Evolutionary conservation across 2,113 vertebrate species (phyloP), one percentile per base, ranked within the genome.

Genomic region (Xiphophorus hellerii): DNA sequence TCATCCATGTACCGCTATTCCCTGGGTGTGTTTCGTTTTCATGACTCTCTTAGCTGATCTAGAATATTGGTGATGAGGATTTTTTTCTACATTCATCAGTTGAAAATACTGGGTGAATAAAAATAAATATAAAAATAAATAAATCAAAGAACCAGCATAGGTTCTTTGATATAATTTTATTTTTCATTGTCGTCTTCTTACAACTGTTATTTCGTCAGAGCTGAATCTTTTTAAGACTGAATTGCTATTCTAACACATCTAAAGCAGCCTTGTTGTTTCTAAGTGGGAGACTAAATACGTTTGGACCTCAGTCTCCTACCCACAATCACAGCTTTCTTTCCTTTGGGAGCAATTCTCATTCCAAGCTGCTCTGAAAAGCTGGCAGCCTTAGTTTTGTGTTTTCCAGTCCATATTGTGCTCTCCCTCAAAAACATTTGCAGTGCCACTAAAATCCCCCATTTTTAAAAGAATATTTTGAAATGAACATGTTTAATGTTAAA

Each of bases 401-500:
- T 29, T 15, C 31, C 30, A 10, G 13, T 69, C 42, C 11, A 68
- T 71, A 63, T 76, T 64, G 12, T 60, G 14, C n/a, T 39, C 71
- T 25, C 51, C 51, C 22, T 58, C 7, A 58, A 8, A 58, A 58
- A n/a, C 51, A 58, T 58, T n/a, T 77, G 8, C 48, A 68, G 0
- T 0, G 4, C n/a, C 39, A 17, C 3, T 66, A 20, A 25, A 29
- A 67, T 39, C 25, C 51, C 51, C 42, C 25, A 20, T 65, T 13
- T 51, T 78, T 67, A 66, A 25, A 76, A 70, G 66, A 60, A 65
- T 37, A 37, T 37, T 37, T 37, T 37, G 35, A 11, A 20, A 48
- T 48, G 0, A 9, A 63, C 3, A 63, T 31, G 62, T 31, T 66
- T 39, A 61, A 27, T 28, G 58, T 11, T 12, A 61, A 25, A 15